Percentiles rank a stretch among this genome's conserved stretches.
Evolutionary conservation across 2,113 vertebrate species (phyloP).

Genomic region (Zosterops pallidus): DNA sequence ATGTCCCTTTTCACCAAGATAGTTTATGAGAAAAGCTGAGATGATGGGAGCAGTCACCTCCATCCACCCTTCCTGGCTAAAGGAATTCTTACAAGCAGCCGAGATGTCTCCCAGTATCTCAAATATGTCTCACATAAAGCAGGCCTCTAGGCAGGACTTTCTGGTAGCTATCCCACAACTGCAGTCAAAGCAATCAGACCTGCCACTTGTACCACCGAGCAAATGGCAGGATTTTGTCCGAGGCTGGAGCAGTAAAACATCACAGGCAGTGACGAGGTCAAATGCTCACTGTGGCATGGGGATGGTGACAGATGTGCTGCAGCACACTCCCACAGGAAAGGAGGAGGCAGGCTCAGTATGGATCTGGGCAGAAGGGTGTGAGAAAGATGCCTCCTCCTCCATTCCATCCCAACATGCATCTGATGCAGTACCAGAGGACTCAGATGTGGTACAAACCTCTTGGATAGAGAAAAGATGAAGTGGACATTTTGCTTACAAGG

Average conservation of each 20-base stretch:
- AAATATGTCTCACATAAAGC: background rate
- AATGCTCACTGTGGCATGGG: background rate
- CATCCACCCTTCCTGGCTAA: background rate
- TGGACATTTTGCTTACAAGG: background rate
- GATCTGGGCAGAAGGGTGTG: background rate
- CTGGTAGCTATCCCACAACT: background rate
- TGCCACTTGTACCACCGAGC: background rate
- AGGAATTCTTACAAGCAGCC: background rate
- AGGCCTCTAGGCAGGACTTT: background rate
- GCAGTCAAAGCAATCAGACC: background rate
- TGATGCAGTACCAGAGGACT: background rate
- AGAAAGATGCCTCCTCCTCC: background rate
- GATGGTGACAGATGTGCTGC: background rate
- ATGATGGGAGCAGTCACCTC: background rate
- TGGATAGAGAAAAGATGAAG: background rate
- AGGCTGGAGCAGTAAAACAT: background rate
- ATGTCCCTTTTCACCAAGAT: background rate
- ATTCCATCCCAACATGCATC: background rate
- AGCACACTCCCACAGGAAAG: fast-evolving
- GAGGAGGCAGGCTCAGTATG: background rate
- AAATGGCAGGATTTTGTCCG: background rate
- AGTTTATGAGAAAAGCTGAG: background rate
- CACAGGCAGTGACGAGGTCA: background rate
- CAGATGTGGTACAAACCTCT: background rate
- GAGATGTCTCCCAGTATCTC: background rate